phyloP scores from a whole-genome alignment of 2,888 invertebrate species.

The Rhagonycha fulva region DNA sequence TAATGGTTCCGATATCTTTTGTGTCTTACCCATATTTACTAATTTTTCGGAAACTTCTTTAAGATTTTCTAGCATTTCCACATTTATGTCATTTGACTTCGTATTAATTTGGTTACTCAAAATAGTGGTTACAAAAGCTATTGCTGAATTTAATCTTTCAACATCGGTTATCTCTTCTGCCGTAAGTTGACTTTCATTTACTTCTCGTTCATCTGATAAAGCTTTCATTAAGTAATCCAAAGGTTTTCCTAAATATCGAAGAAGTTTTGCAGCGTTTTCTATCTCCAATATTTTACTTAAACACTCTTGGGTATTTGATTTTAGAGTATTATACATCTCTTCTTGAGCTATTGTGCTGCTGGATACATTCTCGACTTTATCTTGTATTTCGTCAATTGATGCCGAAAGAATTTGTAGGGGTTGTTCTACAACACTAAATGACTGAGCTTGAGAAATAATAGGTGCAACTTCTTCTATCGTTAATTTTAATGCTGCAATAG shows the following conservation, averaged over 20 bases:
- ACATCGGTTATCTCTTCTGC: background rate
- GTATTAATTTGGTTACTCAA: background rate
- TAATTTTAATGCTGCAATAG: conserved; percentile 28
- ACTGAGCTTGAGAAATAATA: background rate
- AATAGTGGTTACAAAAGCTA: background rate
- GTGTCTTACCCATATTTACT: background rate
- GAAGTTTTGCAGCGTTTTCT: background rate
- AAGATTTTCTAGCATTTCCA: background rate
- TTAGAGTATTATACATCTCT: background rate
- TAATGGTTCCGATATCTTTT: conserved; percentile 7
- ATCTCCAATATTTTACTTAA: background rate
- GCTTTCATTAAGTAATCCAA: background rate
- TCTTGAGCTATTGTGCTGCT: background rate
- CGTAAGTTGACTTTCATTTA: background rate
- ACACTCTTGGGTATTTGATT: background rate
- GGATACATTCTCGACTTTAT: background rate
- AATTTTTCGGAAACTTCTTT: background rate
- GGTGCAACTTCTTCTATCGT: conserved; percentile 6
- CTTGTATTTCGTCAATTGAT: conserved; percentile 28
- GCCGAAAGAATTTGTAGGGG: conserved; percentile 36
- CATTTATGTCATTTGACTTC: background rate
- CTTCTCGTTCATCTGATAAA: background rate
- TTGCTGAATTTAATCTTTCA: background rate
- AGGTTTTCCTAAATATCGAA: conserved; percentile 2
- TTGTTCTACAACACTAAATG: conserved; percentile 21